phyloP scores from a whole-genome alignment of 2,113 vertebrate genomes.

The Thamnophis sirtalis region DNA sequence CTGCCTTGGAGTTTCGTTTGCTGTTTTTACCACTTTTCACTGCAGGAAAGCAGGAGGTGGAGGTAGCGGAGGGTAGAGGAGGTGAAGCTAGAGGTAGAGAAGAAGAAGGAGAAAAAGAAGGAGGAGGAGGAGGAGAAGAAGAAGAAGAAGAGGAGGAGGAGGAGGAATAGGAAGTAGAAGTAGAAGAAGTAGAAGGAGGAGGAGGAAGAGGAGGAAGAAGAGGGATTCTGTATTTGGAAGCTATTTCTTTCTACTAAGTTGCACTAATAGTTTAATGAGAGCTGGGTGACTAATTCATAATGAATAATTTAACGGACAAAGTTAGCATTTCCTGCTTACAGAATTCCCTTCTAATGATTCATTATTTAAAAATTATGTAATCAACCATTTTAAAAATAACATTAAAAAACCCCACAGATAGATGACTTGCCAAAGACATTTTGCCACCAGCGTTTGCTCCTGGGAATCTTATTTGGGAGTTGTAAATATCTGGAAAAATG shows the following conservation, averaged over 20 bases:
- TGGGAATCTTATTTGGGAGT: not conserved
- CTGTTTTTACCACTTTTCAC: not conserved
- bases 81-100: not conserved
- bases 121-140: too few species aligned
- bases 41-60: not conserved
- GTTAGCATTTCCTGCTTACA: conserved; percentile 26
- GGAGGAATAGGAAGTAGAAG: too few species aligned
- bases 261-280: conserved; percentile 31
- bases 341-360: not conserved
- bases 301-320: conserved; percentile 34
- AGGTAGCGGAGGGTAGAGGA: not conserved
- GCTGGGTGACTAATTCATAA: conserved; percentile 31
- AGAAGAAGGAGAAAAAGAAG: too few species aligned
- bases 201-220: not conserved
- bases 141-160: too few species aligned
- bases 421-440: not conserved
- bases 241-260: conserved; percentile 27
- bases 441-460: not conserved
- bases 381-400: not conserved
- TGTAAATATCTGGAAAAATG: not conserved
- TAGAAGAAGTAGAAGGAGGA: too few species aligned
- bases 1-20: too few species aligned
- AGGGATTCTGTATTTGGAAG: not conserved
- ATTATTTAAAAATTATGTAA: conserved; percentile 1
- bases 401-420: not conserved